Base-by-base conservation (phyloP, 2,888 invertebrate species). In the Agapostemon virescens region DNA sequence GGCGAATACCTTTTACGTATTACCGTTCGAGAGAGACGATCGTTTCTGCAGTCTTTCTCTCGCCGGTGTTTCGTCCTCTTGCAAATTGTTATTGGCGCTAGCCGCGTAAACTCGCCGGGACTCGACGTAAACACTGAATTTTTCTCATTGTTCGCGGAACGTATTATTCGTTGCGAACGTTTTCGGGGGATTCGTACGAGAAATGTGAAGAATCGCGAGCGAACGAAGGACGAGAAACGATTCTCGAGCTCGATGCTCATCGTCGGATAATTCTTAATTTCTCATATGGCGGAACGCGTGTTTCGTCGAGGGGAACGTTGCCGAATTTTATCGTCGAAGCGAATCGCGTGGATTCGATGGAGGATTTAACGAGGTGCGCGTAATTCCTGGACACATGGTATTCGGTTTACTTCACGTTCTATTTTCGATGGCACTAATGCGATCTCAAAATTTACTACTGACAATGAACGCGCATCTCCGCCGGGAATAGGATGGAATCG, bases 371-470 rank as follows among this genome's bases (percentile, higher is more conserved):
- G 55, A 49, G 49, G 33, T 72, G 64, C 69, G 45, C 64, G 72
- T 74, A 71, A 75, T 75, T 69, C 67, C 69, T 66, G 58, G 52
- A 74, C 74, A 69, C 75, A 67, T 72, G 81, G 55, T 81, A 81
- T 81, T 81, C 69, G 81, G 81, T 81, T 81, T 75, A 75, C 75
- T 74, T 81, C 75, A 61, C 75, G 45, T 49, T 81, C 81, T 81
- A 83, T 83, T 75, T 76, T 74, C 11, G 68, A 77, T 69, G 45
- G 80, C 45, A 42, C 64, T 49, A 64, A n/a, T 72, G 40, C 64
- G 38, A 78, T 80, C 72, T 58, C 63, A 68, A 66, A 17, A 45
- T 73, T 73, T 80, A 69, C 73, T 45, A 58, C 71, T 23, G 52
- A 70, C 68, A 78, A 79, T 72, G 71, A 78, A 61, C 36, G 36